Evolutionary conservation across 2,888 invertebrate genomes (phyloP), one percentile per base, ranked within the genome.

Genomic region (Rosalia funebris): DNA sequence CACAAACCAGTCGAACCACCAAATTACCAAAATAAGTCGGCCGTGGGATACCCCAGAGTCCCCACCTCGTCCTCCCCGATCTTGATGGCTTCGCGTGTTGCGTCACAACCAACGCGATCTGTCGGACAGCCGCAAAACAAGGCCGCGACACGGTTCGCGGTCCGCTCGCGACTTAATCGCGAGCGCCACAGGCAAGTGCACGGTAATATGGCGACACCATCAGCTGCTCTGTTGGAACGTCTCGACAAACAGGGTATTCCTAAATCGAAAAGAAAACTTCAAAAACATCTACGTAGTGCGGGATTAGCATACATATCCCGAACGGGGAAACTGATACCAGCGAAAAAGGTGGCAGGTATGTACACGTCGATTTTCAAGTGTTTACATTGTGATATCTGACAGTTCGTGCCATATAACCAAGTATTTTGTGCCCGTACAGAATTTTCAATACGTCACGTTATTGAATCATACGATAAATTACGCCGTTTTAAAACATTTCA

Each of bases 301-400:
- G 83, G 83, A 45, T 72, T 82, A 71, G 83, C 82, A 66, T 83
- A 83, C 77, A 80, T 83, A 68, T 83, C 83, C 59, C 74, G 82
- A 62, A 82, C 83, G 44, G 83, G 83, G 60, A 83, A 82, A 76
- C 74, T 83, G 61, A 81, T 83, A 68, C 82, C 83, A 48, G 83
- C 83, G 19, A 83, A 83, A 75, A 79, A 76, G 75, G 82, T 83
- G 58, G 81, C 82, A 81, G 83, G 82, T 82, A 75, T 70, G 81
- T 76, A 65, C 58, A 67, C 54, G 45, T 42, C 14, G 36, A 60
- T 65, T 69, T 60, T 68, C 48, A 60, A 62, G 63, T 77, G 76
- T 79, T 79, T 78, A 78, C 78, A 77, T 77, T 75, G 70, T 70
- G 68, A 71, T 71, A 72, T 66, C 66, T 72, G 73, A 73, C 72